phyloP scores from a whole-genome alignment of 2,888 invertebrate genomes.

The Rhaphigaster nebulosa region DNA sequence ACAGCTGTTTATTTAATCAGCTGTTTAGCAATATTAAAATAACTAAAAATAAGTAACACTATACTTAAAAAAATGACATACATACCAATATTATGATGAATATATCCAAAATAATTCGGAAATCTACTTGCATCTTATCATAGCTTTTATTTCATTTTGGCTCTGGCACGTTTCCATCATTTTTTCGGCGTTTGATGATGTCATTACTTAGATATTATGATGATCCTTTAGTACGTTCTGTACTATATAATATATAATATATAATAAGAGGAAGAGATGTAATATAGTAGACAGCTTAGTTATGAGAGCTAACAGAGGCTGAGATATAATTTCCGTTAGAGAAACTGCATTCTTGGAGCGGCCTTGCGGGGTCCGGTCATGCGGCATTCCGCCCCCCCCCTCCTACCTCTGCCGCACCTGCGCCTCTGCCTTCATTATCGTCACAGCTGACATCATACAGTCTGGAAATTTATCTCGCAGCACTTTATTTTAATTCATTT shows the following conservation, averaged over 20 bases:
- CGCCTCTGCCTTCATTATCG: not conserved
- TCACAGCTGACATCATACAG: not conserved
- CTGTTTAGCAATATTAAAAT: too few relatives aligned
- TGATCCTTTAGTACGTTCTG: not conserved
- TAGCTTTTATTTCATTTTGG: too few relatives aligned
- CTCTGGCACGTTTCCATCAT: too few relatives aligned
- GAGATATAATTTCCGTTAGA: slow-evolving; percentile 46
- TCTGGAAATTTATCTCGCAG: not conserved
- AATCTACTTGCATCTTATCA: too few relatives aligned
- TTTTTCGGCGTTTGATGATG: too few relatives aligned
- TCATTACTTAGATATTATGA: too few relatives aligned
- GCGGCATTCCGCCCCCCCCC: slow-evolving; percentile 41
- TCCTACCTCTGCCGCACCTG: not conserved
- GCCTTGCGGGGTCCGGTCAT: slow-evolving; percentile 24
- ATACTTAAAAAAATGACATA: too few relatives aligned
- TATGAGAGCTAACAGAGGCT: not conserved
- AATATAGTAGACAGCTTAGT: not conserved
- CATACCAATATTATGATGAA: too few relatives aligned
- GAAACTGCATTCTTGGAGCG: slow-evolving; percentile 43
- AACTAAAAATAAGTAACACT: too few relatives aligned
- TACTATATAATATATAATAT: not conserved
- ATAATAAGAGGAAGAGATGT: too few relatives aligned
- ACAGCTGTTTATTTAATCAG: too few relatives aligned
- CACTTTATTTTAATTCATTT: not conserved
- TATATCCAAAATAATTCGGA: too few relatives aligned